Percentiles rank a stretch among this genome's conserved stretches.
Evolutionary conservation across 2,113 vertebrate species (phyloP).

Genomic region (Heliornis fulica): DNA sequence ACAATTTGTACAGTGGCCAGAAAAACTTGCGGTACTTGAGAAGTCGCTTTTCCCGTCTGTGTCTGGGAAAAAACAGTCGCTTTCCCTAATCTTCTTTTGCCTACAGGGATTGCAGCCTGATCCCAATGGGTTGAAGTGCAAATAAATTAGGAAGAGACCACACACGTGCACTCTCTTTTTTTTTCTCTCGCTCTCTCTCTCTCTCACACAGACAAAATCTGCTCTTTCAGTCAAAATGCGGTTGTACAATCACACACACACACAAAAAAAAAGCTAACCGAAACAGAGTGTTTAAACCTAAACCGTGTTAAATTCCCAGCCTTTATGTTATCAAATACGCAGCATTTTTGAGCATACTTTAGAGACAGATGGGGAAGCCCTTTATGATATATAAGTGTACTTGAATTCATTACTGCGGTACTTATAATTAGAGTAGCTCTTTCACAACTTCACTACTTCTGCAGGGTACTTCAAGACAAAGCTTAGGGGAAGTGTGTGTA

Average conservation of each 20-base stretch:
- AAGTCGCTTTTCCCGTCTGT: constrained; percentile 74
- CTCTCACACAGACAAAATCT: background rate
- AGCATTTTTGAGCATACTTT: constrained; percentile 76
- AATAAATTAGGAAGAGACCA: constrained; percentile 82
- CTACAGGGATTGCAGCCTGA: constrained; percentile 71
- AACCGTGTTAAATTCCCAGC: constrained; percentile 65
- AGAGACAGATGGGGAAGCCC: constrained; percentile 79
- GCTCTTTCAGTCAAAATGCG: constrained; percentile 26
- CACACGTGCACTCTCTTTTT: background rate
- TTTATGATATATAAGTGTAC: constrained; percentile 79
- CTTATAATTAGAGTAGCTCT: constrained; percentile 78
- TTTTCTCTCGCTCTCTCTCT: too few relatives aligned
- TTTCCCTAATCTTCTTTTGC: constrained; percentile 77
- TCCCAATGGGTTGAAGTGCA: constrained; percentile 73
- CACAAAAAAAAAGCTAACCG: constrained; percentile 9
- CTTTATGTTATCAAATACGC: constrained; percentile 78
- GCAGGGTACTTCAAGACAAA: constrained; percentile 53
- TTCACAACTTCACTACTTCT: constrained; percentile 69
- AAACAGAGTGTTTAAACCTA: constrained; percentile 35
- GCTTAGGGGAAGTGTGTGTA: background rate
- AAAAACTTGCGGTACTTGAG: constrained; percentile 75
- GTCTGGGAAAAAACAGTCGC: constrained; percentile 63
- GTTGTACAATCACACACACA: background rate
- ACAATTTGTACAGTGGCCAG: constrained; percentile 80
- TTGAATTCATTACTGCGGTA: constrained; percentile 79